These are phyloP conservation scores for Columba livia DNA, from an alignment of 2,113 vertebrate genomes.

Conservation along the genomic window DNA sequence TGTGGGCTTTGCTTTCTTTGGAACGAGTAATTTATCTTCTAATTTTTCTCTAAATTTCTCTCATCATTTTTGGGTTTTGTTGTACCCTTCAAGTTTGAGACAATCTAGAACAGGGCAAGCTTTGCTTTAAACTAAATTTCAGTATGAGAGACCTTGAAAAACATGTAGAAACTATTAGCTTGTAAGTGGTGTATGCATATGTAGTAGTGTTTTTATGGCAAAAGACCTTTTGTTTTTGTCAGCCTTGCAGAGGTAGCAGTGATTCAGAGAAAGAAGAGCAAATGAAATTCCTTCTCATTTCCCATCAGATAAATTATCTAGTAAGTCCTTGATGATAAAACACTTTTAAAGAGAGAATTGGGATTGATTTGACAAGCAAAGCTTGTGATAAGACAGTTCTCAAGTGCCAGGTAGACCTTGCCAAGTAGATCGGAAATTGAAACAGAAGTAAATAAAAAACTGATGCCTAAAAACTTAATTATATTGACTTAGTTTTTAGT, in stretches of 20 bases:
- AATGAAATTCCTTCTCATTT: not conserved
- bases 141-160: not conserved
- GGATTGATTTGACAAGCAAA: not conserved
- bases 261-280: not conserved
- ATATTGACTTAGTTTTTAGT: conserved; percentile 5
- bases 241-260: not conserved
- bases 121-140: conserved; percentile 8
- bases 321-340: not conserved
- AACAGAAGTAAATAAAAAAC: not conserved
- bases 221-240: not conserved
- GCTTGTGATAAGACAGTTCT: not conserved
- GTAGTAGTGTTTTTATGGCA: not conserved
- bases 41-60: not conserved
- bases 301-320: not conserved
- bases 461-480: not conserved
- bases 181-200: not conserved
- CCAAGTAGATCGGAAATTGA: not conserved
- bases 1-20: not conserved
- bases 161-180: not conserved
- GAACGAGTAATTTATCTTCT: not conserved
- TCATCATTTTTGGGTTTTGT: not conserved
- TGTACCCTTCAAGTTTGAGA: not conserved
- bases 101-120: not conserved
- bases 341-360: not conserved
- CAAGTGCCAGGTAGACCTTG: not conserved